Percentiles rank a stretch among this genome's conserved stretches.
Evolutionary conservation across 2,797 vertebrate genomes (phyloP).

Genomic region (Semotilus atromaculatus): DNA sequence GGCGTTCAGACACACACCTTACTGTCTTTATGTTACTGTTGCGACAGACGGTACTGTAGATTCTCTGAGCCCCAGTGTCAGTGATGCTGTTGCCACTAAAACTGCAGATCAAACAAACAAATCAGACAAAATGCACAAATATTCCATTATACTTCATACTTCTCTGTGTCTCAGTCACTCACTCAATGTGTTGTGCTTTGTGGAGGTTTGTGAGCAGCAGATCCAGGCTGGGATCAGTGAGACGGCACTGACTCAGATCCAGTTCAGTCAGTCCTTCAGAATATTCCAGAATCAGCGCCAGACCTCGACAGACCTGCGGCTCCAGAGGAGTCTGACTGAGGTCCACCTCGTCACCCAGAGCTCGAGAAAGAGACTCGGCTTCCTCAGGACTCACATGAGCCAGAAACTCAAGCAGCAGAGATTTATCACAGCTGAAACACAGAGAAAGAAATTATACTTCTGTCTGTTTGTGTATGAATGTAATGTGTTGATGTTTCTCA

Average conservation of each 20-base stretch:
- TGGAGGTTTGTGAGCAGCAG: constrained; percentile 62
- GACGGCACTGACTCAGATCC: constrained; percentile 69
- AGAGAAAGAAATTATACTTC: background rate
- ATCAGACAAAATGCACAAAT: background rate
- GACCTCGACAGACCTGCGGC: too few relatives aligned
- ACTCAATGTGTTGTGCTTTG: constrained; percentile 69
- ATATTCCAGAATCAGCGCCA: too few relatives aligned
- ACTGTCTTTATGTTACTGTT: constrained; percentile 52
- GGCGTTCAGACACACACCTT: too few relatives aligned
- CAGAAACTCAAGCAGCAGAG: too few relatives aligned
- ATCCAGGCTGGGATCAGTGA: constrained; percentile 62
- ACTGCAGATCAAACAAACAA: constrained; percentile 46
- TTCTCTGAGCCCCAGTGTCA: constrained; percentile 45
- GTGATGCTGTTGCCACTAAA: constrained; percentile 65
- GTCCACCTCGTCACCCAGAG: too few relatives aligned
- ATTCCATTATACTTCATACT: too few relatives aligned
- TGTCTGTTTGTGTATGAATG: background rate
- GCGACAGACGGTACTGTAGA: constrained; percentile 50
- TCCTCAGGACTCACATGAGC: too few relatives aligned
- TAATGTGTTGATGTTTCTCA: constrained; percentile 1
- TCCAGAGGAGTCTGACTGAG: too few relatives aligned
- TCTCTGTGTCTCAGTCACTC: constrained; percentile 40
- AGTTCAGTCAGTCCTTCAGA: constrained; percentile 65
- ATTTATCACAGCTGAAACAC: too few relatives aligned
- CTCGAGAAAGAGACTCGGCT: too few relatives aligned